Percentiles rank a stretch among this genome's conserved stretches.
Conservation (phyloP, 2,797 vertebrate genomes). For the Phoeniculus purpureus region DNA sequence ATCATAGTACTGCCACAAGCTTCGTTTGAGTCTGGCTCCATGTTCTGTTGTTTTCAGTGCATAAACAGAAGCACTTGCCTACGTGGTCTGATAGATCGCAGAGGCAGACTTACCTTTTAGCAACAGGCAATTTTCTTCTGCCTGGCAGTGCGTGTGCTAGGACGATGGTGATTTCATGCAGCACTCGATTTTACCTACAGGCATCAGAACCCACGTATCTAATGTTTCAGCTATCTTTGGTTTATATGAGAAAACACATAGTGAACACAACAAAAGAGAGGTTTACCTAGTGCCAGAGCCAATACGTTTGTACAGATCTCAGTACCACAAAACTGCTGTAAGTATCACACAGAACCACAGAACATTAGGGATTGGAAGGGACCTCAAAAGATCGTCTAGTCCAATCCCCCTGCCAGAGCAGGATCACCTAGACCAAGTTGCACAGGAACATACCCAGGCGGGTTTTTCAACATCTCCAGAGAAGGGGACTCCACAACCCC, state of each 20-base stretch:
- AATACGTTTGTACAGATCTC: not conserved
- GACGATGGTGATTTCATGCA: not conserved
- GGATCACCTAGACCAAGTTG: no score
- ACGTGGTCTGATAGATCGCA: not conserved
- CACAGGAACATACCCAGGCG: no score
- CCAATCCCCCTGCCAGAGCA: no score
- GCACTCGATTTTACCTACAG: not conserved
- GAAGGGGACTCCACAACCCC: no score
- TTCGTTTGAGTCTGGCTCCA: not conserved
- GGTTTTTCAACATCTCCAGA: no score
- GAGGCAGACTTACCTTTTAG: not conserved
- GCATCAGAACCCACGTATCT: not conserved
- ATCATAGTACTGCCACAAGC: not conserved
- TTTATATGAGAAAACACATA: conserved; percentile 1
- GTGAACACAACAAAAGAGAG: not conserved
- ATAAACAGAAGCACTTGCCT: not conserved
- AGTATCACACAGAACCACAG: not conserved
- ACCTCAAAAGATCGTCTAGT: no score
- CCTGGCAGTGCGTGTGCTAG: not conserved
- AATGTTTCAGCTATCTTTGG: not conserved
- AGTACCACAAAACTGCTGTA: not conserved
- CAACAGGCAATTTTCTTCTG: not conserved
- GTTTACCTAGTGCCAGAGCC: not conserved
- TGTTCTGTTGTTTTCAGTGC: not conserved
- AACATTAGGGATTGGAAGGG: no score